Base-by-base conservation (phyloP, 2,113 vertebrate species). In the Equus quagga region DNA sequence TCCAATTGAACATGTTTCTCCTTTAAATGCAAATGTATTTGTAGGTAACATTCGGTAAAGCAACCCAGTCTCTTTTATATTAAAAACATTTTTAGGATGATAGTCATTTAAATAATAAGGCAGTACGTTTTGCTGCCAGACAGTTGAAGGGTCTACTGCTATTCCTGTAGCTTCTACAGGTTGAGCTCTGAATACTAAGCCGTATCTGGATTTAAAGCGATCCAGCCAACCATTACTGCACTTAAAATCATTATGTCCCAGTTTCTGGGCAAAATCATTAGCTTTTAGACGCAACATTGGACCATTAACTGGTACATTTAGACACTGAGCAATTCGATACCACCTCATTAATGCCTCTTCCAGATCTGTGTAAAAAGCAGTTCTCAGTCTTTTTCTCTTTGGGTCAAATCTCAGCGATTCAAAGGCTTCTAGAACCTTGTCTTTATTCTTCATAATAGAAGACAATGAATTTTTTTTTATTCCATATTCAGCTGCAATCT, bases 141-240 rank as follows among this genome's bases (percentile, higher is more conserved):
- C 96, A 73, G 88, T n/a, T 18, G 97, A 93, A 88, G 97, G 94
- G 97, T 93, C 97, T 90, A 8, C 78, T 69, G 96, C 0, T 41
- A 80, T 0, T 28, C 95, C 1, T 41, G 97, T 64, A 89, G 97
- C 89, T 97, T 98, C 98, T 78, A 24, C 64, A 26, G 98, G 97
- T 73, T 98, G 98, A 88, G 98, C 94, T 98, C 98, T 97, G 94
- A 99, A 98, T 36, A 98, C 98, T 81, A 99, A 97, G 14, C 98
- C 98, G 26, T 99, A 98, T 83, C 99, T 98, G 65, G 98, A 96
- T 98, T 99, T 99, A 98, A 99, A 99, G 44, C 98, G 98, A 91
- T 99, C 98, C 13, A 99, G 98, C 98, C 99, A 99, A 75, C 99
- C 99, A 75, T 99, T 99, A 56, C 98, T 99, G 97, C 99, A 99